Percentiles rank a stretch among this genome's conserved stretches.
Conservation (phyloP, 2,888 invertebrate species). For the Acronicta leporina region DNA sequence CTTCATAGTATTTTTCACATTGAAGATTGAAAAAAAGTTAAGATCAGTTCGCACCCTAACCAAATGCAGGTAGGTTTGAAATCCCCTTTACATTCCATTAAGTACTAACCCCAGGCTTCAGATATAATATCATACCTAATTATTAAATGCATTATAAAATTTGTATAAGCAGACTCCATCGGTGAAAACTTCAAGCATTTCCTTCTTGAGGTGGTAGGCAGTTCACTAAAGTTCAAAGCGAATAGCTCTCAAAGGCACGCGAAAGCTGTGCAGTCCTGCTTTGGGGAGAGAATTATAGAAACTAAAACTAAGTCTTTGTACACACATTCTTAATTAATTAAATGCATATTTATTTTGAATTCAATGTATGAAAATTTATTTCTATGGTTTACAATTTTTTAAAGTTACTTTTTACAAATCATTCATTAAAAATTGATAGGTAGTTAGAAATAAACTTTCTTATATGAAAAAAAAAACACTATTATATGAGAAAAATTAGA, state of each 20-base stretch:
- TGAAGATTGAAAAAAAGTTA: background rate
- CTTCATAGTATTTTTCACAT: background rate
- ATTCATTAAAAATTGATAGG: background rate
- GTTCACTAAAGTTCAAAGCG: constrained; percentile 49
- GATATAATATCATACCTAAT: background rate
- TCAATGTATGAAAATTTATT: constrained; percentile 35
- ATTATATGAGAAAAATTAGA: constrained; percentile 18
- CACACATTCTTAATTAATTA: constrained; percentile 31
- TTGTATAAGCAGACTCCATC: constrained; percentile 25
- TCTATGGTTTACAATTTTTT: constrained; percentile 1
- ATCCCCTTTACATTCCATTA: background rate
- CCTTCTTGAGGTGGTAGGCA: constrained; percentile 40
- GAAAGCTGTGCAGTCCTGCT: constrained; percentile 68
- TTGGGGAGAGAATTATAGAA: constrained; percentile 49
- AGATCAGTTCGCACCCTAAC: too few relatives aligned
- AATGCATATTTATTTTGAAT: constrained; percentile 9
- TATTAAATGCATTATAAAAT: constrained; percentile 11
- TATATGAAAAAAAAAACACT: constrained; percentile 14
- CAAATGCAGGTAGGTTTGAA: background rate
- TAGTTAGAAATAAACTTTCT: constrained; percentile 41
- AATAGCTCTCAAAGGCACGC: constrained; percentile 54
- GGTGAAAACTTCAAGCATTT: constrained; percentile 32
- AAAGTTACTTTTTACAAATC: background rate
- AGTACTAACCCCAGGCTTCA: background rate
- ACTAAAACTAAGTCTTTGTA: constrained; percentile 42